phyloP scores from a whole-genome alignment of 1,140 invertebrate genomes.

The Piezodorus guildinii region DNA sequence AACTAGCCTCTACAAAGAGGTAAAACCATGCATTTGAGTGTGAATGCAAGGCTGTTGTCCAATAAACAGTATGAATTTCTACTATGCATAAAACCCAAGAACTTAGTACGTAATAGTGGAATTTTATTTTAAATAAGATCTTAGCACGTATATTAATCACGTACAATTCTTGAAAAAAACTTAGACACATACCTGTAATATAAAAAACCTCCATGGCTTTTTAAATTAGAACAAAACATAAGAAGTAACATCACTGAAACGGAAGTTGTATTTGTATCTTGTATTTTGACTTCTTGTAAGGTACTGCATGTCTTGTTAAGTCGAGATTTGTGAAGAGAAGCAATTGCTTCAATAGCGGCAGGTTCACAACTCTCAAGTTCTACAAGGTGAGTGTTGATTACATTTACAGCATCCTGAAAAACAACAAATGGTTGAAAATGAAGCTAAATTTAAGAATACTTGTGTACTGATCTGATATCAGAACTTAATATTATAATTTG shows the following conservation, averaged over 20 bases:
- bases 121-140: background rate
- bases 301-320: conserved; percentile 28
- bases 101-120: too few species aligned
- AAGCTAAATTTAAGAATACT: conserved; percentile 11
- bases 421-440: conserved; percentile 9
- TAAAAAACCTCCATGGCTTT: conserved; percentile 30
- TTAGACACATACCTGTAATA: conserved; percentile 28
- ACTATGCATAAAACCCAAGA: too few species aligned
- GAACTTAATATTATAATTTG: too few species aligned
- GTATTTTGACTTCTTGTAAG: conserved; percentile 30
- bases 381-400: conserved; percentile 12
- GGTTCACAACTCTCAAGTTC: conserved; percentile 21
- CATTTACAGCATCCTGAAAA: conserved; percentile 20
- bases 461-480: too few species aligned
- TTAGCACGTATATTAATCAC: background rate
- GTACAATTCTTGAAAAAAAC: background rate
- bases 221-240: conserved; percentile 29
- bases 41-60: too few species aligned
- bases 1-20: too few species aligned
- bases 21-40: too few species aligned
- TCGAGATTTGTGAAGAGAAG: conserved; percentile 11
- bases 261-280: conserved; percentile 32
- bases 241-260: conserved; percentile 29
- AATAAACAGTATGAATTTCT: too few species aligned
- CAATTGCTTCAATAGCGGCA: conserved; percentile 18